phyloP scores from a whole-genome alignment of 2,888 invertebrate genomes.

The Hypena proboscidalis region DNA sequence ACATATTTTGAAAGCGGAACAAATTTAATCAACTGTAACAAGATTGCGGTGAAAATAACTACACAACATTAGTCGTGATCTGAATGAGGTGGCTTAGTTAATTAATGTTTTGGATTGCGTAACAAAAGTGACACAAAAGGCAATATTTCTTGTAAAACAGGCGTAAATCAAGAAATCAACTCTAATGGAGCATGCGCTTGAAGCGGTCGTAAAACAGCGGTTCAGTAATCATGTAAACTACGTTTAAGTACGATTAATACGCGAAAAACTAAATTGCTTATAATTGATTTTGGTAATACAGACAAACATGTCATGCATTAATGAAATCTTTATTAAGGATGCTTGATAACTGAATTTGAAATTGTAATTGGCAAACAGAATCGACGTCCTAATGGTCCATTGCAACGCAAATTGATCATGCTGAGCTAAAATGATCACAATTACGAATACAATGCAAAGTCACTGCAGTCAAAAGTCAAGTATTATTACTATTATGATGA shows the following conservation, averaged over 20 bases:
- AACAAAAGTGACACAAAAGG: not conserved
- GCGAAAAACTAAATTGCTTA: slow-evolving; percentile 20
- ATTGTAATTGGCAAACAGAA: not conserved
- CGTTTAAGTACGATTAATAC: slow-evolving; percentile 23
- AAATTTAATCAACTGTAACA: slow-evolving; percentile 22
- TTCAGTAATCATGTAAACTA: slow-evolving; percentile 28
- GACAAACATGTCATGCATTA: slow-evolving; percentile 13
- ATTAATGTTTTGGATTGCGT: too few species aligned
- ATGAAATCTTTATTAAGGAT: slow-evolving; percentile 34
- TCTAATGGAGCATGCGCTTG: slow-evolving; percentile 32
- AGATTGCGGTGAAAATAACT: slow-evolving; percentile 18
- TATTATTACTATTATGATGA: slow-evolving; percentile 2
- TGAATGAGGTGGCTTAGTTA: too few species aligned
- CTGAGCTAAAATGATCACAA: not conserved
- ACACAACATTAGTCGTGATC: too few species aligned
- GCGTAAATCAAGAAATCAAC: slow-evolving; percentile 22
- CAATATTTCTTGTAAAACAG: not conserved
- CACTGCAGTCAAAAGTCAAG: slow-evolving; percentile 13
- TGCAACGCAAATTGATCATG: not conserved
- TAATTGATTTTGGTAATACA: slow-evolving; percentile 24
- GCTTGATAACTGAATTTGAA: slow-evolving; percentile 19
- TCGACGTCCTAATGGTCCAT: not conserved
- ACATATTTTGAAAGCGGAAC: slow-evolving; percentile 22
- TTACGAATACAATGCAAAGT: slow-evolving; percentile 34
- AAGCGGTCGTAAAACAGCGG: slow-evolving; percentile 18